These are phyloP conservation scores for Phytoseiulus persimilis DNA, from an alignment of 2,888 invertebrate genomes.

Conservation along the genomic window DNA sequence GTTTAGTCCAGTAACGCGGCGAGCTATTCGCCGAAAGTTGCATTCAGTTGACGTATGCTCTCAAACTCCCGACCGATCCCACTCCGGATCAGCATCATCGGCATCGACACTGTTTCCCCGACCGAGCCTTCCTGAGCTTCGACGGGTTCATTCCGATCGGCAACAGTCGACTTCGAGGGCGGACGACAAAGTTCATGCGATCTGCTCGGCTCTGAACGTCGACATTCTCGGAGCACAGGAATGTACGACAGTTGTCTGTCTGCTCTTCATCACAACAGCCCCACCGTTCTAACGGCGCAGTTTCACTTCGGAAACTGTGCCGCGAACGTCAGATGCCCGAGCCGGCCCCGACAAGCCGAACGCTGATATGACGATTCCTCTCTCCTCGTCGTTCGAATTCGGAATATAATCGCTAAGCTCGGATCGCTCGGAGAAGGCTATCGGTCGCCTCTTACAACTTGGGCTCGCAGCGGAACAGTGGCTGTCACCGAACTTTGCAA, in stretches of 20 bases:
- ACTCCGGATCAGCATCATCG: no score
- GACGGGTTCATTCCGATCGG: no score
- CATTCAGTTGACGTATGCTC: not conserved
- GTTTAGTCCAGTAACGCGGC: not conserved
- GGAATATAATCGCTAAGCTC: not conserved
- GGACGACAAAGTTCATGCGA: not conserved
- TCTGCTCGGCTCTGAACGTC: not conserved
- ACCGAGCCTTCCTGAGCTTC: no score
- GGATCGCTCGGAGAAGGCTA: not conserved
- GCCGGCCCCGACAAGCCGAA: not conserved
- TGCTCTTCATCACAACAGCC: not conserved
- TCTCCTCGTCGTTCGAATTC: not conserved
- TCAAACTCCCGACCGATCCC: no score
- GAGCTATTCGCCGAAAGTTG: not conserved
- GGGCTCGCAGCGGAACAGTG: not conserved
- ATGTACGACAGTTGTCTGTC: not conserved
- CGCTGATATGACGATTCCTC: not conserved
- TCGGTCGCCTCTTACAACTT: not conserved
- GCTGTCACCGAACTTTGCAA: not conserved
- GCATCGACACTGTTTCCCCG: no score
- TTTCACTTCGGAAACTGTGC: not conserved
- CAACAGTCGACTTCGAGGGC: not conserved
- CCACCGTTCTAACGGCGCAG: not conserved
- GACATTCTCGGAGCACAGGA: not conserved
- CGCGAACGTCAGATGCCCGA: not conserved